Evolutionary conservation across 2,113 vertebrate genomes (phyloP).

Genomic region (Myiopsitta monachus): DNA sequence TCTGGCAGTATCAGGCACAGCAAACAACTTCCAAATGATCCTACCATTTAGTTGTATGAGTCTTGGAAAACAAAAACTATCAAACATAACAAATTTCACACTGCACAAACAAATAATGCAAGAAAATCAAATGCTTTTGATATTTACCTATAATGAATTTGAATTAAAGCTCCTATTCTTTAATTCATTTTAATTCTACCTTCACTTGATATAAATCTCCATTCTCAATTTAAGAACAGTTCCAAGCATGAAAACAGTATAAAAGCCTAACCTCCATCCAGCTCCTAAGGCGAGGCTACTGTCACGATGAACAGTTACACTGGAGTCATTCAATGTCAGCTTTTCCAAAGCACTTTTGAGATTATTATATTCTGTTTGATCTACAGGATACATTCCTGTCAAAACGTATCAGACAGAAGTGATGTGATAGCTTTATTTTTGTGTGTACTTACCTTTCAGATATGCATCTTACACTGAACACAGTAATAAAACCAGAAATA

Average conservation of each 20-base stretch:
- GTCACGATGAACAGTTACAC: constrained; percentile 90
- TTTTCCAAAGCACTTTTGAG: constrained; percentile 91
- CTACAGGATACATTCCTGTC: constrained; percentile 90
- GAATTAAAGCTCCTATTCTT: neutral
- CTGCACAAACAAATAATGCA: neutral
- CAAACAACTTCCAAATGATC: neutral
- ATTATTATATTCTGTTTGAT: constrained; percentile 91
- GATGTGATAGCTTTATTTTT: neutral
- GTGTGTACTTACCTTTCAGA: neutral
- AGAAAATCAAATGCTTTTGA: neutral
- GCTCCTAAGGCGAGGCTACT: constrained; percentile 92
- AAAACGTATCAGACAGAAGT: neutral
- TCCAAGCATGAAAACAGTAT: neutral
- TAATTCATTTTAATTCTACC: neutral
- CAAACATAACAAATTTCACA: neutral
- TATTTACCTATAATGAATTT: neutral
- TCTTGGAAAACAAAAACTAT: neutral
- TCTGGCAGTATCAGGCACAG: neutral
- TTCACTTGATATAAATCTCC: neutral
- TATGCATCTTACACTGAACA: neutral
- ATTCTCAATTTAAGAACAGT: neutral
- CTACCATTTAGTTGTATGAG: neutral
- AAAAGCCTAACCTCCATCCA: constrained; percentile 90
- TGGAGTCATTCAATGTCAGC: constrained; percentile 94
- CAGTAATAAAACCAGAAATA: neutral